Evolutionary conservation across 2,797 vertebrate species (phyloP).

Genomic region (Limosa lapponica): DNA sequence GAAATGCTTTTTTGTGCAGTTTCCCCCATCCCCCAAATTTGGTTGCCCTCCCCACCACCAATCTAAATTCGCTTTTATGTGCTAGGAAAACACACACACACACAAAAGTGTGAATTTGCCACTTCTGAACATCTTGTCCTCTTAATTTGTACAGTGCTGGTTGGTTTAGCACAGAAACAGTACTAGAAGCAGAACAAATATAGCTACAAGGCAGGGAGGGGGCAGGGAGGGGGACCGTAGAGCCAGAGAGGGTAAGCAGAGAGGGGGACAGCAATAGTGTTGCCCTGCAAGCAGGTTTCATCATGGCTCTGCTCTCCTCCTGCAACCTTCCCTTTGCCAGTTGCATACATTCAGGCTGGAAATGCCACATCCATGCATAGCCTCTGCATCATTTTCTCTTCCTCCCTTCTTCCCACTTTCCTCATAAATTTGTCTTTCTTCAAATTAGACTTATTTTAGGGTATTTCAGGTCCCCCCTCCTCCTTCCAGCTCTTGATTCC

Average conservation of each 20-base stretch:
- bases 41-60: background rate
- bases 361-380: background rate
- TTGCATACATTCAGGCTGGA: background rate
- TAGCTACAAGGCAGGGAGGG: background rate
- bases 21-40: background rate
- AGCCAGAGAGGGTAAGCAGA: background rate
- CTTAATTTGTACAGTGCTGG: conserved; percentile 35
- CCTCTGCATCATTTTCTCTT: background rate
- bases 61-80: conserved; percentile 59
- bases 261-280: background rate
- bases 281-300: background rate
- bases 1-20: background rate
- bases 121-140: conserved; percentile 71
- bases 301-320: background rate
- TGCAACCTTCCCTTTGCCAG: background rate
- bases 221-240: background rate
- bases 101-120: conserved; percentile 46
- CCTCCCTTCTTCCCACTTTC: background rate
- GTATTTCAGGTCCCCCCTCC: too few relatives aligned
- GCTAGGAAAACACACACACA: conserved; percentile 22
- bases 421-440: background rate
- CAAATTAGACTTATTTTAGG: background rate
- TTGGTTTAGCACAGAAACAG: conserved; percentile 30
- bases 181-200: conserved; percentile 39
- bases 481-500: background rate